Evolutionary conservation across 2,888 invertebrate genomes (phyloP), one percentile per base, ranked within the genome.

Genomic region (Ditula angustiorana): DNA sequence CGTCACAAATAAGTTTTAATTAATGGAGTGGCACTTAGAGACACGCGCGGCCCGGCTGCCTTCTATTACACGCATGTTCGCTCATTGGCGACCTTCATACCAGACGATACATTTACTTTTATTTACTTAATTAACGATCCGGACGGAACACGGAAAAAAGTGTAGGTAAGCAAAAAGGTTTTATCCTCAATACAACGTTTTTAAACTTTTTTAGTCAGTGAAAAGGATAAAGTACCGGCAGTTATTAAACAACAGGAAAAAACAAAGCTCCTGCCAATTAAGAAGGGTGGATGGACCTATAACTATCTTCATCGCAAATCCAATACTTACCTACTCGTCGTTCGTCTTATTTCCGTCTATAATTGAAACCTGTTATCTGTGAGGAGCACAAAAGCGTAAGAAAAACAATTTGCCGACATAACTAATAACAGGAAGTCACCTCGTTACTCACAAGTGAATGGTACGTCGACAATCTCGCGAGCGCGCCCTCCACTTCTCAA

Each of bases 21-120:
- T 92, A 92, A 92, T 92, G 92, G 90, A 92, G 92, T 84, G 89
- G 86, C 83, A 88, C 87, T 88, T 85, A 74, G 90, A 87, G 90
- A 88, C 87, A 85, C 79, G 86, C 84, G 82, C 86, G 80, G 77
- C 73, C 73, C 84, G 86, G 82, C 78, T 79, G 78, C 77, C 80
- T 80, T 81, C 79, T 73, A 80, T 84, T 82, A 83, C 80, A 77
- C 71, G 75, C 74, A 71, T 80, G 78, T 81, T 80, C 81, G 78
- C 81, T 72, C 80, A 81, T 78, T 83, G 60, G 68, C 74, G 75
- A 74, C 78, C 79, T 74, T 67, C 69, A 71, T 67, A 67, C 72
- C 70, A 53, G 52, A 59, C 59, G 59, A 64, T 59, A 53, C 58
- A 64, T 59, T 59, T 16, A 59, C 64, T 64, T 64, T 58, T 47